A percentile compares a stretch with the other conserved stretches of the same genome.
Conservation (phyloP, 2,113 vertebrate species). For the Egretta garzetta region DNA sequence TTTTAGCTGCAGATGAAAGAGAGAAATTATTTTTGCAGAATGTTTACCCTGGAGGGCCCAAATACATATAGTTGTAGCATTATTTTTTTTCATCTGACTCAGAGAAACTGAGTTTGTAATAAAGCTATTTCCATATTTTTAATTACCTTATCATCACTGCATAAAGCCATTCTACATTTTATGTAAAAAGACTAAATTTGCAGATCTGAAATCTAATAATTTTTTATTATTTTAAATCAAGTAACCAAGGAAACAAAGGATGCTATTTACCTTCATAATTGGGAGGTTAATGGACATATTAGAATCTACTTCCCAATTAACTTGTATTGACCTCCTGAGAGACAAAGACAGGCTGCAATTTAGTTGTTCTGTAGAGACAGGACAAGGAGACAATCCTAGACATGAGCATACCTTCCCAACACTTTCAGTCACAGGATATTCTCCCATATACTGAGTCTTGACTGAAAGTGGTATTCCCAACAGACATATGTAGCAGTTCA, state of each 20-base stretch:
- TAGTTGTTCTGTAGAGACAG: not conserved
- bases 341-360: not conserved
- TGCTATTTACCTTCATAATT: not conserved
- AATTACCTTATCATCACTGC: not conserved
- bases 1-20: conserved; percentile 18
- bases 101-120: not conserved
- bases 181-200: not conserved
- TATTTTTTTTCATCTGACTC: not conserved
- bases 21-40: conserved; percentile 41
- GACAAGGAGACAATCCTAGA: not conserved
- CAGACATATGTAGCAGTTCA: not conserved
- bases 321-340: not conserved
- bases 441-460: not conserved
- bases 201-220: not conserved
- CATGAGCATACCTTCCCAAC: not conserved
- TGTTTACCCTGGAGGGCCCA: conserved; percentile 52
- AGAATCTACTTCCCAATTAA: not conserved
- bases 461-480: not conserved
- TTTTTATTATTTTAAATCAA: not conserved
- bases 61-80: not conserved
- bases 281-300: not conserved
- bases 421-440: not conserved
- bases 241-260: not conserved
- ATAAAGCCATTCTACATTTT: not conserved
- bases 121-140: not conserved